Base-by-base conservation (phyloP, 2,113 vertebrate genomes). In the Isichthys henryi region DNA sequence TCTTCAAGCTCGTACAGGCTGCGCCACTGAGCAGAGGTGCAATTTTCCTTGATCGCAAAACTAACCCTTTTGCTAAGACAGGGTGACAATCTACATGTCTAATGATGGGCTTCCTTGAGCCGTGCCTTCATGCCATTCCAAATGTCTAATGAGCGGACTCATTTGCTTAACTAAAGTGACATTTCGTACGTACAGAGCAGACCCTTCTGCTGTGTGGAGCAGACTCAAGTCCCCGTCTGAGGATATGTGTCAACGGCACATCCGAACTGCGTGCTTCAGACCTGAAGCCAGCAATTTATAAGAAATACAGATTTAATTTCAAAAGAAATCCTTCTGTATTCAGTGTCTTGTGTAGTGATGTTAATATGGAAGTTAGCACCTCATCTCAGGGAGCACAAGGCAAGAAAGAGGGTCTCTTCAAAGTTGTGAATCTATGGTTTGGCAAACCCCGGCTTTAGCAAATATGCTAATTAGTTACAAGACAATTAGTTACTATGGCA, bases 401-500 rank as follows among this genome's bases (percentile, higher is more conserved):
- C 19, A 39, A 84, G 2, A 43, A 21, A 80, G 19, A 39, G 31
- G 5, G 5, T 2, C 15, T 82, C 35, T 82, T 19, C 45, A 48
- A 48, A 84, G 82, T 56, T 56, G 85, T 53, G 48, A 53, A 19
- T 87, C 15, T 87, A 87, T 17, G 50, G 49, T 87, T 19, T 87
- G 35, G 31, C 49, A 35, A 87, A 56, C 50, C 3, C 5, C 39
- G 50, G 27, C 5, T 35, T 86, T 50, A 43, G 45, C 23, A 50
- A 86, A 86, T 45, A 86, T 86, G 49, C 11, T 31, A 86, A 86
- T 86, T 86, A 21, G 43, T 86, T 52, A 27, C 27, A 48, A 13
- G 45, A 84, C 82, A 87, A 87, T 87, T 87, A 87, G 50, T 87
- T 53, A 87, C 50, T 49, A 87, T 31, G 46, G 50, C 50, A 27